Conservation (phyloP, 2,888 invertebrate species). For the Cantharis rufa region DNA sequence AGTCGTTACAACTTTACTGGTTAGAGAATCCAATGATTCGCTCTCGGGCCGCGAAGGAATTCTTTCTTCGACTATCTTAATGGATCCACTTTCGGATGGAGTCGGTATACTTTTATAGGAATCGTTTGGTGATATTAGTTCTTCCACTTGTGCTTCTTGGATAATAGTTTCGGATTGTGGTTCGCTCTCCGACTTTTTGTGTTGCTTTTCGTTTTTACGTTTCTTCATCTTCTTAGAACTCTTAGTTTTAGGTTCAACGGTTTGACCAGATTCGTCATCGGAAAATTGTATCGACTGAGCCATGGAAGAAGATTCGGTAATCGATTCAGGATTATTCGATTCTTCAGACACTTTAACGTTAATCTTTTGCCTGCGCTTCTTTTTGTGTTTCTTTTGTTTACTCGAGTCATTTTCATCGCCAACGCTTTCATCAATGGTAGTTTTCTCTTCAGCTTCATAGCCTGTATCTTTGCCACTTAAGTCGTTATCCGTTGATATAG, state of each 20-base stretch:
- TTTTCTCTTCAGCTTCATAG: constrained; percentile 76
- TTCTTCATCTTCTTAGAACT: constrained; percentile 49
- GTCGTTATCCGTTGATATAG: constrained; percentile 34
- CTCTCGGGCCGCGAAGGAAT: constrained; percentile 62
- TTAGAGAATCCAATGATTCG: constrained; percentile 60
- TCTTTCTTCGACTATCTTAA: constrained; percentile 70
- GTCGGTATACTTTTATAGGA: constrained; percentile 65
- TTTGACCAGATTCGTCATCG: constrained; percentile 48
- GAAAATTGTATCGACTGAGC: constrained; percentile 51
- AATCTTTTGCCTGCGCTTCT: constrained; percentile 52
- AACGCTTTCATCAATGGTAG: constrained; percentile 63
- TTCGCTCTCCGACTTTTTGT: constrained; percentile 19
- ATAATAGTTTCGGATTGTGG: constrained; percentile 25
- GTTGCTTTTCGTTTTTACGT: constrained; percentile 49
- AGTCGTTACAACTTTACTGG: constrained; percentile 55
- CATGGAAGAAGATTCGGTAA: constrained; percentile 53
- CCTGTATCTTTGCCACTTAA: constrained; percentile 60
- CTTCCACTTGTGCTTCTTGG: constrained; percentile 56
- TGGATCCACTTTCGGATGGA: constrained; percentile 62
- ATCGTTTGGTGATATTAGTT: constrained; percentile 60
- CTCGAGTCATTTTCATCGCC: constrained; percentile 53
- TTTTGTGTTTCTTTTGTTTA: constrained; percentile 52
- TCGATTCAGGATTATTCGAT: constrained; percentile 57
- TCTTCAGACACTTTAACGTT: constrained; percentile 60
- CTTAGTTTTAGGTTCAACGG: constrained; percentile 38